Conservation (phyloP, 2,888 invertebrate genomes). For the Trilocha varians region DNA sequence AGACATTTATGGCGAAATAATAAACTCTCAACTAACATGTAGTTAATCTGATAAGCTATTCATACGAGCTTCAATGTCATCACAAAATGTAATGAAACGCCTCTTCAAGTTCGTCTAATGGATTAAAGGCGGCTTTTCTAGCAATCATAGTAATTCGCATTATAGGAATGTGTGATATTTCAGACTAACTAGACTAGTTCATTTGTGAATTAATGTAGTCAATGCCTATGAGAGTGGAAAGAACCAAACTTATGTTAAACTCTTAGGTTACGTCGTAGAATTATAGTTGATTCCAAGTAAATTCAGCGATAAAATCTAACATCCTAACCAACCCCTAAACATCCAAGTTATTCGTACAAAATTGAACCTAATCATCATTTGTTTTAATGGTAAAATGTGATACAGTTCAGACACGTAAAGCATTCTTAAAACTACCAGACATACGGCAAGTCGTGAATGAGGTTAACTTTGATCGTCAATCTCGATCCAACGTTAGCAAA, state of each 20-base stretch:
- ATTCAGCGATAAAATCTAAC: too few species aligned
- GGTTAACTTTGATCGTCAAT: slow-evolving; percentile 14
- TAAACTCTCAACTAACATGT: too few species aligned
- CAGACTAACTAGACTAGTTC: too few species aligned
- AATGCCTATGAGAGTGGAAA: too few species aligned
- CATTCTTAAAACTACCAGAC: background rate
- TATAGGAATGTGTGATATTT: too few species aligned
- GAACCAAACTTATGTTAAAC: too few species aligned
- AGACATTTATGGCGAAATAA: too few species aligned
- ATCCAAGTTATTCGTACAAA: too few species aligned
- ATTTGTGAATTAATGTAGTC: too few species aligned
- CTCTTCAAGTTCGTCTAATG: slow-evolving; percentile 16
- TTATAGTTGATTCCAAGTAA: too few species aligned
- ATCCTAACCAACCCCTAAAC: too few species aligned
- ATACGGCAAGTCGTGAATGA: slow-evolving; percentile 7
- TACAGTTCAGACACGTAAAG: background rate
- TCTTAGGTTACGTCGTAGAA: too few species aligned
- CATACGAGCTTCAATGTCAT: slow-evolving; percentile 14
- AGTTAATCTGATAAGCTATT: background rate
- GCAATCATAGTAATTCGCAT: background rate
- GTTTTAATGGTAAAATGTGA: background rate
- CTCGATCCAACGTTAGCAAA: slow-evolving; percentile 16
- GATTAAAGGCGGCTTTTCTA: slow-evolving; percentile 13
- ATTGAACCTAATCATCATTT: background rate
- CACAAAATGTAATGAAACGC: slow-evolving; percentile 9